These are phyloP conservation scores for Beaufortia kweichowensis DNA, from an alignment of 2,113 vertebrate species.

Conservation along the genomic window DNA sequence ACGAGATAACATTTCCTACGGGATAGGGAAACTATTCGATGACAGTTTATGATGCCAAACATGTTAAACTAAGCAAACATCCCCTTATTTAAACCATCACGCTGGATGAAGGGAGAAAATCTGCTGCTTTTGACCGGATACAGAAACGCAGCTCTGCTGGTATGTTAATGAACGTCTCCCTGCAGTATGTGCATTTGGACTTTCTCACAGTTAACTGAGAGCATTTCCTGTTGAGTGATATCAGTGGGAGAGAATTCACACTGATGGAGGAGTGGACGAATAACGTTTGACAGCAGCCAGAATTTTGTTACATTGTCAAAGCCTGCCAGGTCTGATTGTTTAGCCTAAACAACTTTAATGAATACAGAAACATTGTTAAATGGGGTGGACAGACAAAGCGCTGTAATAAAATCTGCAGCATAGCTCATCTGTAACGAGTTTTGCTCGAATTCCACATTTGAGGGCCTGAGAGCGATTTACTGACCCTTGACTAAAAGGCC, in stretches of 20 bases:
- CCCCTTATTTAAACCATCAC: neutral
- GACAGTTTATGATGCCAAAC: neutral
- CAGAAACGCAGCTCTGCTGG: too few relatives aligned
- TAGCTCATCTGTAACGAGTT: slow-evolving; percentile 16
- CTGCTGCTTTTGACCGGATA: too few relatives aligned
- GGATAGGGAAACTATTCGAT: neutral
- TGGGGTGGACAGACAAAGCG: neutral
- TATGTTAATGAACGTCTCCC: too few relatives aligned
- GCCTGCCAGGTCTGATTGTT: too few relatives aligned
- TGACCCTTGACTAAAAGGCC: slow-evolving; percentile 17
- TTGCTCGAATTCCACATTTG: slow-evolving; percentile 8
- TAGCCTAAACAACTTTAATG: too few relatives aligned
- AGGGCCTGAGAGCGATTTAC: slow-evolving; percentile 26
- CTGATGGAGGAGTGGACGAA: neutral
- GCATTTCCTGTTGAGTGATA: neutral
- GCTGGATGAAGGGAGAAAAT: neutral
- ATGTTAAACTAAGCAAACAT: neutral
- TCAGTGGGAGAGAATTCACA: neutral
- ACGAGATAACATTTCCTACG: neutral
- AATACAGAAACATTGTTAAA: too few relatives aligned
- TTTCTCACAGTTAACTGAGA: neutral
- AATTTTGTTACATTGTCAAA: too few relatives aligned
- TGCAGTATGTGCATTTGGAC: neutral
- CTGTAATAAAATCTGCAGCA: neutral
- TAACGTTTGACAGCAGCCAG: neutral